Base-by-base conservation (phyloP, 1,140 invertebrate genomes). In the Drosophila ercepeae region DNA sequence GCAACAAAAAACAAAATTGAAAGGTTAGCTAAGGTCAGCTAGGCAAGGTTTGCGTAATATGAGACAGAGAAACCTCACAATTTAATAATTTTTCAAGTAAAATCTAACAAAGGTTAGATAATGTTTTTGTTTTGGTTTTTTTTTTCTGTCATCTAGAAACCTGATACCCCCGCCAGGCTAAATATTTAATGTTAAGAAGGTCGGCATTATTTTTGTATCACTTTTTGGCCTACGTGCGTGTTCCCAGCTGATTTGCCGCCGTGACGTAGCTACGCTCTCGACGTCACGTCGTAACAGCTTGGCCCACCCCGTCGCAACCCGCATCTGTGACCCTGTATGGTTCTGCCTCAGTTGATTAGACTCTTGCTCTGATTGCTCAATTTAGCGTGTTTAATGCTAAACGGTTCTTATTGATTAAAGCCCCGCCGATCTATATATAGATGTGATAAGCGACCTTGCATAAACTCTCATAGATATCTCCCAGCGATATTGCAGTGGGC, bases 371-470 rank as follows among this genome's bases (percentile, higher is more conserved):
- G 64, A 67, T 68, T 67, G 60, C 27, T 67, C 77, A 71, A 76
- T 81, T 72, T 59, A 67, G 36, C 45, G 23, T 54, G 49, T 68
- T 34, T 29, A 55, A 53, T 36, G 27, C 36, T 53, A 53, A 67
- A 67, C 27, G 61, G 61, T 45, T 68, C 48, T 45, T 45, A 61
- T 78, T 78, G 76, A 78, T 78, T 78, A 69, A 74, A 69, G 51
- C 59, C 29, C 14, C 21, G 63, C 55, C 48, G 42, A 34, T 73
- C 32, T 68, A 67, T 68, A 45, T 25, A 53, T 58, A 65, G 59
- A 27, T 57, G 27, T 69, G 78, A 83, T 83, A 78, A 78, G 73
- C 78, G 74, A 68, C 74, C 73, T 82, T 81, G 68, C 41, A 54
- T 68, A 76, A 76, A 57, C 48, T 76, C 49, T 50, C 23, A 11